Evolutionary conservation across 2,888 invertebrate species (phyloP).

Genomic region (Ormyrus nitidulus): DNA sequence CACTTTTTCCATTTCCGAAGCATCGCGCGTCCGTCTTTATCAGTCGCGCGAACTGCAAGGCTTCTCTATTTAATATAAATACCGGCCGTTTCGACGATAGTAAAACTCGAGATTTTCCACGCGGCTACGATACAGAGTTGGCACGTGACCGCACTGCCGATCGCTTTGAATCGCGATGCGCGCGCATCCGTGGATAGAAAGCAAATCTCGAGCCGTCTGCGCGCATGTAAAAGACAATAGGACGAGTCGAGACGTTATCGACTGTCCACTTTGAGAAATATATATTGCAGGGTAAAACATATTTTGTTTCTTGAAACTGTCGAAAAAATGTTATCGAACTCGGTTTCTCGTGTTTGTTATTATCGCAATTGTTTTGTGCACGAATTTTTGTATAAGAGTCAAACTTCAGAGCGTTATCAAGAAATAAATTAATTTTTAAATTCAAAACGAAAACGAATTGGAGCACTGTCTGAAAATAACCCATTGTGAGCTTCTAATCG

Average conservation of each 20-base stretch:
- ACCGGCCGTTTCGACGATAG: background rate
- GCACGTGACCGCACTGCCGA: slow-evolving; percentile 34
- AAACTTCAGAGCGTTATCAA: too few relatives aligned
- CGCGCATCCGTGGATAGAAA: background rate
- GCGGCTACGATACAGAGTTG: slow-evolving; percentile 10
- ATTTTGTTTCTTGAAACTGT: background rate
- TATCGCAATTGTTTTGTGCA: background rate
- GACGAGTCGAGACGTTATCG: too few relatives aligned
- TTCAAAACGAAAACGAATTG: too few relatives aligned
- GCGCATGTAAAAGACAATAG: too few relatives aligned
- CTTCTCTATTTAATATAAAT: background rate
- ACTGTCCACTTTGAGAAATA: background rate
- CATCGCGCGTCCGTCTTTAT: background rate
- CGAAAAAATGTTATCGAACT: background rate
- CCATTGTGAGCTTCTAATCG: background rate
- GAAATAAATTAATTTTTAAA: too few relatives aligned
- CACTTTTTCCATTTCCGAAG: background rate
- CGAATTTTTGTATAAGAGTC: too few relatives aligned
- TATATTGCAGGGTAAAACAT: background rate
- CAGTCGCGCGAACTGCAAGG: too few relatives aligned
- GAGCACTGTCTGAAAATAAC: background rate
- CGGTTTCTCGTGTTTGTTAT: background rate
- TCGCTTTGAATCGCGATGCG: slow-evolving; percentile 7
- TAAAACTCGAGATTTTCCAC: slow-evolving; percentile 7
- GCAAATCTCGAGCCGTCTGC: too few relatives aligned